phyloP scores from a whole-genome alignment of 2,797 vertebrate genomes.

The Pristis pectinata region DNA sequence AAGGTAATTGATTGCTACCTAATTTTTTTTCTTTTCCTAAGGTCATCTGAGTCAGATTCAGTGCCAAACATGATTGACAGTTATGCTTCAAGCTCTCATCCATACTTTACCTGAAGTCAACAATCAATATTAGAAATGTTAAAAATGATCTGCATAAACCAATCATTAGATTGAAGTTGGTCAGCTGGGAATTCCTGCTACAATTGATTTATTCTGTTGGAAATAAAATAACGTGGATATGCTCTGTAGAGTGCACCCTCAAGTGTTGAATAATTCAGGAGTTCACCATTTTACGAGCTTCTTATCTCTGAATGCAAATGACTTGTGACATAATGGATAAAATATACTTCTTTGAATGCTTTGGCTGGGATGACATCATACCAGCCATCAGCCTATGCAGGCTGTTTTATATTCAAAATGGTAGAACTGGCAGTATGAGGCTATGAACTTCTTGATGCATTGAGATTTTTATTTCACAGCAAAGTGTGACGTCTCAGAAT shows the following conservation, averaged over 20 bases:
- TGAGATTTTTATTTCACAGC: not conserved
- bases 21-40: not conserved
- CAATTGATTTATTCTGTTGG: conserved; percentile 12
- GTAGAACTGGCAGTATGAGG: not conserved
- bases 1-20: conserved; percentile 13
- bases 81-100: not conserved
- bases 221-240: conserved; percentile 16
- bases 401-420: not conserved
- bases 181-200: not conserved
- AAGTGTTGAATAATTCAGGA: conserved; percentile 16
- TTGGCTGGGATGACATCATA: not conserved
- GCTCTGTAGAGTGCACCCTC: not conserved
- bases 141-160: conserved; percentile 30
- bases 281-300: not conserved
- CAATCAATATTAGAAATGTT: conserved; percentile 35
- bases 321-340: not conserved
- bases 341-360: not conserved
- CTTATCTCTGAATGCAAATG: not conserved
- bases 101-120: not conserved
- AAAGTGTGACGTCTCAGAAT: not conserved
- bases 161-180: conserved; percentile 23
- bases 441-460: not conserved
- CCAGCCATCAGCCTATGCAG: not conserved
- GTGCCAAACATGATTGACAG: conserved; percentile 32
- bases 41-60: conserved; percentile 13